Conservation (phyloP, 2,888 invertebrate species). For the Alcis repandata region DNA sequence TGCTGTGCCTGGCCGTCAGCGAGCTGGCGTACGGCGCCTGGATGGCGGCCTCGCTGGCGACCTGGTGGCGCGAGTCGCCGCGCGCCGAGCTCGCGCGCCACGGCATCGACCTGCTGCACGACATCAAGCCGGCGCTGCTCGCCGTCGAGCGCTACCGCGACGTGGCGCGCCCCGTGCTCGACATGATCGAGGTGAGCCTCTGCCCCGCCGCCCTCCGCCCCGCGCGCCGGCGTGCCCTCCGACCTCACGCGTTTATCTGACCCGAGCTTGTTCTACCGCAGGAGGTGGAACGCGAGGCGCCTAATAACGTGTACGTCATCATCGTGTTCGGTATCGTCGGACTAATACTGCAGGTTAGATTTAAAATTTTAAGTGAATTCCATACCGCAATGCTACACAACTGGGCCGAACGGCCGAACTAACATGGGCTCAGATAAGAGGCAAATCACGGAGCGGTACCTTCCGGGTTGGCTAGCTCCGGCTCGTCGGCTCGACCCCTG, state of each 20-base stretch:
- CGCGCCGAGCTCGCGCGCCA: constrained; percentile 80
- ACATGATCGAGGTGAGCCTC: constrained; percentile 78
- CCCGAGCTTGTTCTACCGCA: constrained; percentile 50
- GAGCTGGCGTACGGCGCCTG: constrained; percentile 81
- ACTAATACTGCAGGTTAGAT: constrained; percentile 69
- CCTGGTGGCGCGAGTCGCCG: constrained; percentile 79
- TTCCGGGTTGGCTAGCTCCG: not conserved
- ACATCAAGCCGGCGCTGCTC: constrained; percentile 80
- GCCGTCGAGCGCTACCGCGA: constrained; percentile 77
- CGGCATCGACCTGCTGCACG: constrained; percentile 78
- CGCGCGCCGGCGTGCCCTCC: not conserved
- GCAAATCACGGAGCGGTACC: too few species aligned
- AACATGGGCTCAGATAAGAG: too few species aligned
- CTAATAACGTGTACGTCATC: constrained; percentile 79
- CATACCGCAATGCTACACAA: too few species aligned
- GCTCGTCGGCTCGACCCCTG: too few species aligned
- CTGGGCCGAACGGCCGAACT: too few species aligned
- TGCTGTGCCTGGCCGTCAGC: constrained; percentile 72
- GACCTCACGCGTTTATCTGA: not conserved
- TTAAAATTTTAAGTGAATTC: not conserved
- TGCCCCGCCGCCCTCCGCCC: not conserved
- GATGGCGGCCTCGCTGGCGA: constrained; percentile 78
- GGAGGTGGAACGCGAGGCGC: constrained; percentile 82
- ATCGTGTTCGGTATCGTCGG: constrained; percentile 71
- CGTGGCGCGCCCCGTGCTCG: constrained; percentile 73